Evolutionary conservation across 2,888 invertebrate species (phyloP).

Genomic region (Chloroclystis v-ata): DNA sequence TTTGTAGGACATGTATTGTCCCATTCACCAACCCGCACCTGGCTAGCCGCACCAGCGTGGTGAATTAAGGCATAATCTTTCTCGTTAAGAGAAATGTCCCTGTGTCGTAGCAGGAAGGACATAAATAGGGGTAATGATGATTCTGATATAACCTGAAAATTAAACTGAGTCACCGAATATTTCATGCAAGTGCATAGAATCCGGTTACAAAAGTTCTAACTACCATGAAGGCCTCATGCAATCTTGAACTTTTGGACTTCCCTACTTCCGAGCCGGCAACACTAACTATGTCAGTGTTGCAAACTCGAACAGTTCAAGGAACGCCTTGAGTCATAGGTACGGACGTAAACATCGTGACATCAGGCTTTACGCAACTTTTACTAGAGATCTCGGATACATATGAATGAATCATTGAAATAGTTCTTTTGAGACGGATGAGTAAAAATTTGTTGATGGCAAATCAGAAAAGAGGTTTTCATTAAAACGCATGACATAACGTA

Average conservation of each 20-base stretch:
- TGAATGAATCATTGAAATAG: constrained; percentile 1
- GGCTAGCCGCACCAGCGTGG: no score
- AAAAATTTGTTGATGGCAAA: neutral
- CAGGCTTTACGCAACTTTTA: constrained; percentile 16
- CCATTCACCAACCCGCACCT: no score
- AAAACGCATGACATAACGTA: no score
- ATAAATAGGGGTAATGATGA: no score
- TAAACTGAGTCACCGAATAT: neutral
- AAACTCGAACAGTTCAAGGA: constrained; percentile 8
- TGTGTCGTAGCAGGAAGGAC: no score
- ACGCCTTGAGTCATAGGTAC: constrained; percentile 10
- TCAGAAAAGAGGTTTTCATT: no score
- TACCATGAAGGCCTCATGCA: constrained; percentile 3
- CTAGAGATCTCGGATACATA: constrained; percentile 3
- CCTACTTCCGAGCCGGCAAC: constrained; percentile 6
- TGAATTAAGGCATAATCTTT: no score
- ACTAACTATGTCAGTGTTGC: constrained; percentile 5
- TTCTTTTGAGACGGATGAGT: neutral
- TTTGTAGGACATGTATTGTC: no score
- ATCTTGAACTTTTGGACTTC: constrained; percentile 2
- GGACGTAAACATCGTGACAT: constrained; percentile 10
- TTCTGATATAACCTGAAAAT: no score
- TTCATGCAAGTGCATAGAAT: neutral
- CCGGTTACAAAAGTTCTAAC: constrained; percentile 7
- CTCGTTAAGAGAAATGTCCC: no score